Evolutionary conservation across 2,888 invertebrate genomes (phyloP).

Genomic region (Andrena praecox): DNA sequence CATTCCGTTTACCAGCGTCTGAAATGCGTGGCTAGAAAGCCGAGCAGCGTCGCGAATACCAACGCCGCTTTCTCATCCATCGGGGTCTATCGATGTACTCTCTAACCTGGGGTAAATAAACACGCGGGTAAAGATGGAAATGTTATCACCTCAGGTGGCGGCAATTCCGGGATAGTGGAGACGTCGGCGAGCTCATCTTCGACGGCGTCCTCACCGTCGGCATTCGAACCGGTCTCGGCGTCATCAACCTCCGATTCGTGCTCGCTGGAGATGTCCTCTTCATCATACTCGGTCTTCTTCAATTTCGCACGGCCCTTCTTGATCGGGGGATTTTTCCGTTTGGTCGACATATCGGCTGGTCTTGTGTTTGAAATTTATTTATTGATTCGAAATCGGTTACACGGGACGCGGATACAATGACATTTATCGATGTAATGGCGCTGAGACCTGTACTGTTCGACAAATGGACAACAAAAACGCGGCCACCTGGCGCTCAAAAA

Average conservation of each 20-base stretch:
- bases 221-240: slow-evolving; percentile 76
- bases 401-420: slow-evolving; percentile 66
- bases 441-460: slow-evolving; percentile 67
- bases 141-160: slow-evolving; percentile 81
- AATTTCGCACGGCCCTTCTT: slow-evolving; percentile 81
- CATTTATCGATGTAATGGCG: slow-evolving; percentile 79
- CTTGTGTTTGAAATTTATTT: slow-evolving; percentile 29
- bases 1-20: not conserved
- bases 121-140: slow-evolving; percentile 14
- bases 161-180: slow-evolving; percentile 81
- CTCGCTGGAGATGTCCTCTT: slow-evolving; percentile 83
- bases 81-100: slow-evolving; percentile 6
- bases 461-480: slow-evolving; percentile 76
- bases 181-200: slow-evolving; percentile 81
- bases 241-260: slow-evolving; percentile 82
- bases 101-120: slow-evolving; percentile 36
- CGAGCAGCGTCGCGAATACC: slow-evolving; percentile 11
- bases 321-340: slow-evolving; percentile 77
- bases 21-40: slow-evolving; percentile 9
- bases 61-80: slow-evolving; percentile 10
- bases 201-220: slow-evolving; percentile 78
- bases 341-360: slow-evolving; percentile 76
- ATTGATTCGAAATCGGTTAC: slow-evolving; percentile 38
- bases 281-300: slow-evolving; percentile 83
- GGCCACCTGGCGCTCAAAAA: slow-evolving; percentile 81